These are phyloP conservation scores for Trissoscelio sp. DNA, from an alignment of 2,888 invertebrate genomes.

Conservation along the genomic window DNA sequence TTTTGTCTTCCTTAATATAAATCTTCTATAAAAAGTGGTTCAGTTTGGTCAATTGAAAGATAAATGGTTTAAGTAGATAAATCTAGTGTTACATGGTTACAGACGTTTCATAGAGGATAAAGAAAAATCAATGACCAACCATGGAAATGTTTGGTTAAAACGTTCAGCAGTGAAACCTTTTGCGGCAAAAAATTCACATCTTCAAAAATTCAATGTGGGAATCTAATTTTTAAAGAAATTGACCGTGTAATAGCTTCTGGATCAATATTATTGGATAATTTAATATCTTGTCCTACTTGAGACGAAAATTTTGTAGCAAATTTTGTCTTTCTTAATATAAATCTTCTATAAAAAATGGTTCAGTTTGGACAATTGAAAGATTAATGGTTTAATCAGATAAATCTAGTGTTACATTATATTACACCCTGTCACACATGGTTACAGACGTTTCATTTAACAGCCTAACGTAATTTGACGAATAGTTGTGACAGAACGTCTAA, in stretches of 20 bases:
- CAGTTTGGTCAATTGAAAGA: neutral
- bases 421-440: constrained; percentile 27
- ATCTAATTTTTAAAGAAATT: constrained; percentile 25
- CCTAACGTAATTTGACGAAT: constrained; percentile 54
- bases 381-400: neutral
- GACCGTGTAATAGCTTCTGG: constrained; percentile 32
- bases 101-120: constrained; percentile 35
- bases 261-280: constrained; percentile 39
- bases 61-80: neutral
- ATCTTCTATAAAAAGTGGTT: neutral
- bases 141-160: too few relatives aligned
- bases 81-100: constrained; percentile 26
- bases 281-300: constrained; percentile 15
- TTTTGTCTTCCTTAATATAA: too few relatives aligned
- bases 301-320: neutral
- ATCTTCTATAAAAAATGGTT: neutral
- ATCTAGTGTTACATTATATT: constrained; percentile 22
- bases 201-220: constrained; percentile 22
- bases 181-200: too few relatives aligned
- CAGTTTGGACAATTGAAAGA: neutral
- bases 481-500: constrained; percentile 67
- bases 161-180: too few relatives aligned
- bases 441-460: constrained; percentile 33
- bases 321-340: too few relatives aligned
- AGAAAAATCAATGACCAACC: too few relatives aligned